phyloP scores from a whole-genome alignment of 2,113 vertebrate species.

The Saccopteryx bilineata region DNA sequence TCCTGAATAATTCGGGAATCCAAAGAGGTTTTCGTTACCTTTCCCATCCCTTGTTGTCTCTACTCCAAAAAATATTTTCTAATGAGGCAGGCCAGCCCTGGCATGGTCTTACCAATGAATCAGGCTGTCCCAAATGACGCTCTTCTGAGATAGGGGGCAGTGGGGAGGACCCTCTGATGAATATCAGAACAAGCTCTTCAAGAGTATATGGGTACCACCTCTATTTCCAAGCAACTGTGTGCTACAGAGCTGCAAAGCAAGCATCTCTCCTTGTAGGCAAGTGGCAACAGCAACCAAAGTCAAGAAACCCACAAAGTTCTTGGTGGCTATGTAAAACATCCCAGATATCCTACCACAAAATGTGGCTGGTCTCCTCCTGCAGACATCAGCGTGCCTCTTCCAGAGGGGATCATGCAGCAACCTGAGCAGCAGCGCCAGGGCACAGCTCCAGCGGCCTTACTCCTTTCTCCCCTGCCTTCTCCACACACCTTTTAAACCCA shows the following conservation, averaged over 20 bases:
- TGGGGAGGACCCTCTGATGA: neutral
- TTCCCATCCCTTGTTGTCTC: constrained; percentile 78
- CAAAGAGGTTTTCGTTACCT: constrained; percentile 82
- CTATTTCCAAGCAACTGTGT: neutral
- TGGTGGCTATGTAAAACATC: neutral
- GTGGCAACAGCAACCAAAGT: neutral
- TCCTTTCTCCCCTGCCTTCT: neutral
- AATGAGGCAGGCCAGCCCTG: constrained; percentile 54
- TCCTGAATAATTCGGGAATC: constrained; percentile 87
- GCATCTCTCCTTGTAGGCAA: neutral
- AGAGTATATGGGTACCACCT: constrained; percentile 47
- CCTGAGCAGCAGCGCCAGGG: neutral
- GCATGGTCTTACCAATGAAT: neutral
- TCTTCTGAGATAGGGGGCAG: neutral
- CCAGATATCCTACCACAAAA: neutral
- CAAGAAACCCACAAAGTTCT: neutral
- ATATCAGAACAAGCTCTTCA: constrained; percentile 46
- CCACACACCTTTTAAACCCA: neutral
- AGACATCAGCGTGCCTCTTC: neutral
- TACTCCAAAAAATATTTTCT: constrained; percentile 80
- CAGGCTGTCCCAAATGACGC: neutral
- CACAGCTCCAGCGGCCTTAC: neutral
- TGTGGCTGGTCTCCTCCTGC: neutral
- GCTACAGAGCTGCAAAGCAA: neutral
- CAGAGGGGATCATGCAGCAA: neutral